phyloP scores from a whole-genome alignment of 2,888 invertebrate genomes.

The Schizaphis graminum region DNA sequence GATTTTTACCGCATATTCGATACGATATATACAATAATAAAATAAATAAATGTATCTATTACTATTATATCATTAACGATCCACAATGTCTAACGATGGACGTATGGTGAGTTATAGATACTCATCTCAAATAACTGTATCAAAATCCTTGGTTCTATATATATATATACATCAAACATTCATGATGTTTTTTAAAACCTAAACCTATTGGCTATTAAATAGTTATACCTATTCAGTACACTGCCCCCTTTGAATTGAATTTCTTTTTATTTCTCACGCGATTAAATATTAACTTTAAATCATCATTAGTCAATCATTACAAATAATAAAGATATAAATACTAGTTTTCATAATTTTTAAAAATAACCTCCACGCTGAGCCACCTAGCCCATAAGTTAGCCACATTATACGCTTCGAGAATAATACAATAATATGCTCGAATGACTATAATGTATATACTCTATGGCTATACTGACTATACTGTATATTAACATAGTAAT shows the following conservation, averaged over 20 bases:
- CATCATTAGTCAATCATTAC: too few species aligned
- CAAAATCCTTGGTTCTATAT: too few species aligned
- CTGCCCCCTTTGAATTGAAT: too few species aligned
- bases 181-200: background rate
- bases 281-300: background rate
- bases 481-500: background rate
- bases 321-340: background rate
- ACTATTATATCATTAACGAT: background rate
- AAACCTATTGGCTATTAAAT: too few species aligned
- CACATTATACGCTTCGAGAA: background rate
- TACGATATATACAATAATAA: background rate
- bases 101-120: background rate
- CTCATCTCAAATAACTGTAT: too few species aligned
- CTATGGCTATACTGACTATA: too few species aligned
- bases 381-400: background rate
- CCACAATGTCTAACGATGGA: background rate
- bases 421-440: background rate
- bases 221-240: background rate
- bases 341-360: background rate
- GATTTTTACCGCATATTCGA: conserved; percentile 1
- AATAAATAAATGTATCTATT: background rate
- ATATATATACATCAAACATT: background rate
- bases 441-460: background rate
- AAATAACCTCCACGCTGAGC: background rate
- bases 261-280: background rate